A percentile compares a stretch with the other conserved stretches of the same genome.
phyloP scores from a whole-genome alignment of 2,888 invertebrate species.

The Ormia ochracea region DNA sequence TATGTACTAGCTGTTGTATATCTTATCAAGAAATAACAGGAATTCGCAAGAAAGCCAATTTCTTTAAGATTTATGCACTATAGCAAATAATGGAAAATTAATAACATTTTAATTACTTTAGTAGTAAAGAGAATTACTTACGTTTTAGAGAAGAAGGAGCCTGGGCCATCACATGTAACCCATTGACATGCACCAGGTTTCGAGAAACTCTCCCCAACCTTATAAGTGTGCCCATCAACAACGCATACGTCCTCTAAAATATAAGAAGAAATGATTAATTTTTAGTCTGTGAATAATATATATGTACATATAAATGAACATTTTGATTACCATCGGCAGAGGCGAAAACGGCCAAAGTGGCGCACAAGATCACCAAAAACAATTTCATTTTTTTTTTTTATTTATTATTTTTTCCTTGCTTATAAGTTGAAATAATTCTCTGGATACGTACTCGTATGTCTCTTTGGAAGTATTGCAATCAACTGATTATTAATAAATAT shows the following conservation, averaged over 20 bases:
- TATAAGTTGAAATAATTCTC: not conserved
- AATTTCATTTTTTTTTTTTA: slow-evolving; percentile 30
- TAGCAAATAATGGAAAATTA: too few relatives aligned
- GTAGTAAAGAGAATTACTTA: not conserved
- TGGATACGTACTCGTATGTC: too few relatives aligned
- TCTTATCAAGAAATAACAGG: too few relatives aligned
- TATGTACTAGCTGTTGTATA: too few relatives aligned
- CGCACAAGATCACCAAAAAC: slow-evolving; percentile 18
- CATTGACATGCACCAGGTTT: not conserved
- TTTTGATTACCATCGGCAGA: slow-evolving; percentile 14
- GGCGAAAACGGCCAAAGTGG: slow-evolving; percentile 12
- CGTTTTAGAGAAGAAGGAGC: not conserved
- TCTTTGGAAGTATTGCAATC: not conserved
- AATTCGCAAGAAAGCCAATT: too few relatives aligned
- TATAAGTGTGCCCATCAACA: not conserved
- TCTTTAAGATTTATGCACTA: too few relatives aligned
- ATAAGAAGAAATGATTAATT: not conserved
- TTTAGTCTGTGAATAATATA: not conserved
- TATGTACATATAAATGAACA: not conserved
- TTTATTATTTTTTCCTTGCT: too few relatives aligned
- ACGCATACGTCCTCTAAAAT: not conserved
- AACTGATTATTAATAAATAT: slow-evolving; percentile 18
- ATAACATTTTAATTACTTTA: not conserved
- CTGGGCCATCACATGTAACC: not conserved
- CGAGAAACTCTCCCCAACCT: not conserved